Percentiles rank a stretch among this genome's conserved stretches.
These are phyloP conservation scores for Borostomias antarcticus DNA, from an alignment of 2,797 vertebrate genomes.

Conservation along the genomic window DNA sequence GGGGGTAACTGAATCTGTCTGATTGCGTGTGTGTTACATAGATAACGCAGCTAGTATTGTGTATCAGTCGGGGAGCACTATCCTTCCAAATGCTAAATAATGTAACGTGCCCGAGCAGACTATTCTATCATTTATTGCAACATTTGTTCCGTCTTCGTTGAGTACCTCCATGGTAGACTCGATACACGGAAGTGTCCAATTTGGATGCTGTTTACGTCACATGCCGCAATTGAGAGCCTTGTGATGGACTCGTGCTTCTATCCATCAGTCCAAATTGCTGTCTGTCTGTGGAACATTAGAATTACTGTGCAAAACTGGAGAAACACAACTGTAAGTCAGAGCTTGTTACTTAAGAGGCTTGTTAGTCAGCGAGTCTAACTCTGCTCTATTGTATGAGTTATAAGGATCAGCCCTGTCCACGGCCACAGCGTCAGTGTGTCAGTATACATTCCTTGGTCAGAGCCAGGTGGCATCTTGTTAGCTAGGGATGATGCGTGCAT, in stretches of 20 bases:
- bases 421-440: neutral
- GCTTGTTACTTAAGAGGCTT: no score
- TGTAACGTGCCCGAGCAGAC: conserved; percentile 55
- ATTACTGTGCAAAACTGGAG: no score
- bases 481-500: no score
- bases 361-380: neutral
- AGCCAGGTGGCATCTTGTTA: neutral
- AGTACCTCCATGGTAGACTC: conserved; percentile 6
- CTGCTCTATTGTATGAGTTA: neutral
- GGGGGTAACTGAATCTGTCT: neutral
- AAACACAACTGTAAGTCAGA: no score
- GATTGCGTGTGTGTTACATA: no score
- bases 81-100: conserved; percentile 57
- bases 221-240: conserved; percentile 62
- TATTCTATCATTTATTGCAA: neutral
- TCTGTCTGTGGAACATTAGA: no score
- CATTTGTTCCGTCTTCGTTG: neutral
- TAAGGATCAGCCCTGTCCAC: neutral
- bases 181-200: conserved; percentile 8
- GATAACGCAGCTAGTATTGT: neutral
- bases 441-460: neutral
- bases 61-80: conserved; percentile 7
- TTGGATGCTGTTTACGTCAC: conserved; percentile 58
- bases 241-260: conserved; percentile 68
- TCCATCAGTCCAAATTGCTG: neutral